Evolutionary conservation across 1,140 invertebrate genomes (phyloP).

Genomic region (Laupala kohalensis): DNA sequence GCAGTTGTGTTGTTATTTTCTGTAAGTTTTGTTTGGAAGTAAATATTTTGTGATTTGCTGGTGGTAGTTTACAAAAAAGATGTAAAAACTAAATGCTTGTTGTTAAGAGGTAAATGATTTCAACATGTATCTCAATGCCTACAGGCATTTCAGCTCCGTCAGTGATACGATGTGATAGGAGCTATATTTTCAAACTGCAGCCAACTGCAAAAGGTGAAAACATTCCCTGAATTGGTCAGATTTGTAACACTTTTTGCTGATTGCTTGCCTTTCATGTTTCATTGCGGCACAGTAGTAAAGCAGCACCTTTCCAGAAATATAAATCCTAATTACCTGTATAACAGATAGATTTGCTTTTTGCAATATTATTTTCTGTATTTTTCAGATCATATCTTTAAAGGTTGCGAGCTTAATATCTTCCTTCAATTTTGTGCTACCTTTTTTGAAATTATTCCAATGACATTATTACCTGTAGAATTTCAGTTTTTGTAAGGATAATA

Average conservation of each 20-base stretch:
- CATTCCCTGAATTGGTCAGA: constrained; percentile 7
- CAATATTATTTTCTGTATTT: not conserved
- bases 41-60: no score
- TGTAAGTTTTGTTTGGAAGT: no score
- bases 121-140: constrained; percentile 16
- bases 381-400: no score
- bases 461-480: no score
- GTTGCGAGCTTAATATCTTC: no score
- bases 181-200: constrained; percentile 18
- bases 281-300: not conserved
- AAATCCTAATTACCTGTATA: not conserved
- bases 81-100: no score
- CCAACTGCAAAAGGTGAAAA: constrained; percentile 11
- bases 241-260: not conserved
- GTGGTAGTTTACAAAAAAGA: no score
- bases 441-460: no score
- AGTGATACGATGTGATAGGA: constrained; percentile 28
- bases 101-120: constrained; percentile 6
- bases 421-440: no score
- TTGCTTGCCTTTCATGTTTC: not conserved
- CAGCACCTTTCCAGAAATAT: not conserved
- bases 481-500: no score
- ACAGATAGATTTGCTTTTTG: not conserved
- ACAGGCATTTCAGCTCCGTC: constrained; percentile 30
- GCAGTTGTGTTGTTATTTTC: no score